Evolutionary conservation across 2,113 vertebrate species (phyloP).

Genomic region (Calyptommatus sinebrachiatus): DNA sequence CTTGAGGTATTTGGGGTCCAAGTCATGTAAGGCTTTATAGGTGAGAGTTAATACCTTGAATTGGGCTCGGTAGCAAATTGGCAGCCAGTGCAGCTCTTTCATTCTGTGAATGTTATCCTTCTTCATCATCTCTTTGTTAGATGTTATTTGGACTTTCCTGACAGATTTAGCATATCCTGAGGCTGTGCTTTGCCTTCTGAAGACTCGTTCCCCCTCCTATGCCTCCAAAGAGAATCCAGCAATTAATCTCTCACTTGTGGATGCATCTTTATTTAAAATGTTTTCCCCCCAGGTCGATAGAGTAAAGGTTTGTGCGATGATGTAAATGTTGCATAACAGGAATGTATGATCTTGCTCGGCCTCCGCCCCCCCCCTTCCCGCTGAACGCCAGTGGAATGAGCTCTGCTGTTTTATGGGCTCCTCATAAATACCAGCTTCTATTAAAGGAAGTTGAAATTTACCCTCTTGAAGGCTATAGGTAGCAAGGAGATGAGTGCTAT

Average conservation of each 20-base stretch:
- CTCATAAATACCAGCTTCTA: constrained; percentile 7
- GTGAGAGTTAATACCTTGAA: no score
- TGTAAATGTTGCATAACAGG: not conserved
- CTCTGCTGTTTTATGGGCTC: constrained; percentile 11
- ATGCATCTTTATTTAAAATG: not conserved
- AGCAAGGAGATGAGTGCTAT: not conserved
- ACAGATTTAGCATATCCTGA: constrained; percentile 16
- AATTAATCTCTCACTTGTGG: constrained; percentile 17
- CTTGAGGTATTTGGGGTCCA: no score
- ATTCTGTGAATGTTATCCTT: constrained; percentile 28
- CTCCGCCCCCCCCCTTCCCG: constrained; percentile 1
- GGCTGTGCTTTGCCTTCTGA: constrained; percentile 2
- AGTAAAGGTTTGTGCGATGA: constrained; percentile 13
- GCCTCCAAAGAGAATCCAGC: constrained; percentile 7
- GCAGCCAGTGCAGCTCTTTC: no score
- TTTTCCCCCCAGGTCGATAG: constrained; percentile 10
- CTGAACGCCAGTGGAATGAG: not conserved
- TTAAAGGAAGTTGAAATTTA: not conserved
- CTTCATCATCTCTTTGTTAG: constrained; percentile 31
- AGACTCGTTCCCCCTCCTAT: not conserved
- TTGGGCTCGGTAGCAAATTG: no score
- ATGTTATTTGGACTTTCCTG: fast-evolving
- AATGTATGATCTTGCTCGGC: not conserved
- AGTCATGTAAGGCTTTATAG: no score
- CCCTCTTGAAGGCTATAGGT: constrained; percentile 4